A percentile compares a stretch with the other conserved stretches of the same genome.
phyloP scores from a whole-genome alignment of 2,113 vertebrate genomes.

The Condylura cristata region DNA sequence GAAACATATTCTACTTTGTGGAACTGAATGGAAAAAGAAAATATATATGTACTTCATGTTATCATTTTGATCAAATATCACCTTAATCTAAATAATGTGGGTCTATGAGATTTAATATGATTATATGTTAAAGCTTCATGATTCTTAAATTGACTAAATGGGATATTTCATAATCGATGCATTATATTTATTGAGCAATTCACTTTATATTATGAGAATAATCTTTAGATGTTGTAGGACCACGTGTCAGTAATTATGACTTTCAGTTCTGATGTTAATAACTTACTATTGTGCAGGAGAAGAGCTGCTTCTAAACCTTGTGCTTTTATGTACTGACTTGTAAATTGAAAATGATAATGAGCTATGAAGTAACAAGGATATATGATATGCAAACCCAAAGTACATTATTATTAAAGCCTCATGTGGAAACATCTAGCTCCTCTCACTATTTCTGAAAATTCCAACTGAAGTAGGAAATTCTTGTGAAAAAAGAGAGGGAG shows the following conservation, averaged over 20 bases:
- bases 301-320: constrained; percentile 32
- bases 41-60: not conserved
- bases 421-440: constrained; percentile 6
- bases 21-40: not conserved
- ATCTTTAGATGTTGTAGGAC: not conserved
- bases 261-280: constrained; percentile 24
- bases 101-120: not conserved
- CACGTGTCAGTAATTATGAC: constrained; percentile 23
- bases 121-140: constrained; percentile 32
- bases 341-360: constrained; percentile 50
- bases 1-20: constrained; percentile 18
- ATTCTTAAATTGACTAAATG: constrained; percentile 37
- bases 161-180: constrained; percentile 3
- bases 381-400: constrained; percentile 38
- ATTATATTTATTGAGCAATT: constrained; percentile 15
- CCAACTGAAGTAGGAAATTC: not conserved
- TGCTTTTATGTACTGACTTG: not conserved
- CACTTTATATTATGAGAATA: not conserved
- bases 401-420: constrained; percentile 50
- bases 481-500: not conserved
- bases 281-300: not conserved
- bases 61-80: constrained; percentile 33
- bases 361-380: constrained; percentile 9
- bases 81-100: constrained; percentile 30
- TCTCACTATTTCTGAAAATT: constrained; percentile 50